Evolutionary conservation across 2,888 invertebrate genomes (phyloP).

Genomic region (Scrobipalpa atriplicella): DNA sequence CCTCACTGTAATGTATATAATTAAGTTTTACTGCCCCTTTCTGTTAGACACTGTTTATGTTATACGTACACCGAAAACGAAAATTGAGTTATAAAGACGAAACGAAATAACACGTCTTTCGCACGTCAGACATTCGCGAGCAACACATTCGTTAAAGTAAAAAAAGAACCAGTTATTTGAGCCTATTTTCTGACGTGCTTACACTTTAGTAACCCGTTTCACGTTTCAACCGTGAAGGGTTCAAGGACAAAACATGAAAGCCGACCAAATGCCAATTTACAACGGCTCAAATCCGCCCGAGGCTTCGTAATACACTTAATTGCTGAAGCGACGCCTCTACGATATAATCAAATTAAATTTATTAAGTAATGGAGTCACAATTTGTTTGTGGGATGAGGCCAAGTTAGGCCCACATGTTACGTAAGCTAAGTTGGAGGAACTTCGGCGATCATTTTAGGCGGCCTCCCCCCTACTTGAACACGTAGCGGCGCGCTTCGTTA

Average conservation of each 20-base stretch:
- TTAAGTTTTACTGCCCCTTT: background rate
- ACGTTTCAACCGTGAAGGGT: slow-evolving; percentile 18
- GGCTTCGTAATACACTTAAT: slow-evolving; percentile 14
- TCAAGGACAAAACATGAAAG: slow-evolving; percentile 17
- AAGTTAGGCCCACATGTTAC: slow-evolving; percentile 51
- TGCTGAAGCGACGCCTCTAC: slow-evolving; percentile 20
- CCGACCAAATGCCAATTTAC: slow-evolving; percentile 12
- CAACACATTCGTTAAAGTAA: background rate
- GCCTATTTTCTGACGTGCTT: background rate
- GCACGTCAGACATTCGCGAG: background rate
- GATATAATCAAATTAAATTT: slow-evolving; percentile 33
- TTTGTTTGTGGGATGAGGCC: slow-evolving; percentile 50
- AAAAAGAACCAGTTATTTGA: slow-evolving; percentile 1
- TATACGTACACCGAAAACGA: background rate
- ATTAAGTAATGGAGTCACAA: slow-evolving; percentile 44
- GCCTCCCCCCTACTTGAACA: slow-evolving; percentile 53
- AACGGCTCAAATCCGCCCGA: background rate
- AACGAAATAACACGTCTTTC: background rate
- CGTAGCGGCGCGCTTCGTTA: slow-evolving; percentile 47
- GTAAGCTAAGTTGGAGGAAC: slow-evolving; percentile 57
- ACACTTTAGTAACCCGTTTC: background rate
- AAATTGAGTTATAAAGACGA: background rate
- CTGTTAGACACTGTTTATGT: background rate
- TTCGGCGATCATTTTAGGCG: slow-evolving; percentile 58
- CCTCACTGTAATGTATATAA: background rate